Evolutionary conservation across 1,140 invertebrate genomes (phyloP), one percentile per base, ranked within the genome.

Genomic region (Armadillidium nasatum): DNA sequence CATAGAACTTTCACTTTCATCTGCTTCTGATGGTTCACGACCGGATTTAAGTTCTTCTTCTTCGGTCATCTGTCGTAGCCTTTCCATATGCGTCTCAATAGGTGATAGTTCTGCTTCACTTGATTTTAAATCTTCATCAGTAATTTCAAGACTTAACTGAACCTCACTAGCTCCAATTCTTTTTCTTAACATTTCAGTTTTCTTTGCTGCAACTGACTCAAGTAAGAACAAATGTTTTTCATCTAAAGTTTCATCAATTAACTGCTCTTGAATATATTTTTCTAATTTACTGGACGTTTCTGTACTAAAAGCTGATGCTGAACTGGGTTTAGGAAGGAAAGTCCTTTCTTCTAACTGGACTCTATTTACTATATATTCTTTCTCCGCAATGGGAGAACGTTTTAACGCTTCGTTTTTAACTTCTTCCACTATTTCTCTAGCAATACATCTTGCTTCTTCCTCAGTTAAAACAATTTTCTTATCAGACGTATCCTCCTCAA

Each of bases 61-160:
- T 73, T 78, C 80, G 60, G 79, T 78, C 81, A 82, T 82, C 46
- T 79, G 78, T 21, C 80, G 78, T 7, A 82, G 75, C 19, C 80
- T 54, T 60, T 81, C 80, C 76, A 78, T 79, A 13, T 82, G 88
- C 85, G 87, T 87, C 84, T 89, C 89, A 80, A 88, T 86, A 82
- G 89, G 89, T 44, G 89, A 89, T 71, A 89, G 86, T 84, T 91
- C 90, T 69, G 88, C 88, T 15, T 60, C 89, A 83, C 89, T 91
- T 82, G 86, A 87, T 75, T 85, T 81, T 44, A 89, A 82, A 83
- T 91, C 89, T 84, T 91, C 90, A 84, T 90, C 90, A 43, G 89
- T 91, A 73, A 90, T 88, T 85, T 90, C 88, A 82, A 88, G 88
- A 75, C 89, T 88, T 0, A 87, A 86, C 84, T 87, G 88, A 44